Evolutionary conservation across 2,888 invertebrate genomes (phyloP).

Genomic region (Pimpla rufipes): DNA sequence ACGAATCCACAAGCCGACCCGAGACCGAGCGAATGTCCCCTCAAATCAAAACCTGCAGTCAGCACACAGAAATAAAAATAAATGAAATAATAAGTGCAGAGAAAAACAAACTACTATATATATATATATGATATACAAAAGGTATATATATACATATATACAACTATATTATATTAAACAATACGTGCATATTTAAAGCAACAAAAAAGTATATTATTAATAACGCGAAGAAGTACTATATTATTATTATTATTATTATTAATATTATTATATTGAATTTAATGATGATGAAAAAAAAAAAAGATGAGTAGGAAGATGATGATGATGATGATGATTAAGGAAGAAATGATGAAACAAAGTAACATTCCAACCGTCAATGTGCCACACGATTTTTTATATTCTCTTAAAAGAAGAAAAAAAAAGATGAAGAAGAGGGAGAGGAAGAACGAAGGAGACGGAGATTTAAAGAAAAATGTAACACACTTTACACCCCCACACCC

Average conservation of each 20-base stretch:
- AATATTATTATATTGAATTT: conserved; percentile 78
- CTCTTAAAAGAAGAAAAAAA: conserved; percentile 72
- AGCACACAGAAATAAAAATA: conserved; percentile 82
- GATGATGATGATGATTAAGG: conserved; percentile 62
- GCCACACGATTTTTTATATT: conserved; percentile 88
- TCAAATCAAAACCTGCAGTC: conserved; percentile 85
- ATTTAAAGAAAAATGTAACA: conserved; percentile 64
- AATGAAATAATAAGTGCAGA: conserved; percentile 81
- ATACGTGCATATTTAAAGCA: conserved; percentile 70
- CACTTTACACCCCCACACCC: conserved; percentile 42
- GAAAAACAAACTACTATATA: conserved; percentile 81
- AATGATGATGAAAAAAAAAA: conserved; percentile 81
- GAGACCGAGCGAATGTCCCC: conserved; percentile 78
- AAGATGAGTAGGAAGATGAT: too few species aligned
- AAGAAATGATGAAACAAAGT: conserved; percentile 81
- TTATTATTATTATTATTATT: conserved; percentile 79
- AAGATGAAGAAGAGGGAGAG: too few species aligned
- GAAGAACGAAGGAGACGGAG: conserved; percentile 52
- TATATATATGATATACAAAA: conserved; percentile 70
- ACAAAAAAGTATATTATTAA: conserved; percentile 77
- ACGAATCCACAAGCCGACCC: conserved; percentile 36
- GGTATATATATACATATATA: conserved; percentile 76
- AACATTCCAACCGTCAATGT: conserved; percentile 89
- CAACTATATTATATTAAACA: conserved; percentile 73
- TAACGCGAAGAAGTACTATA: conserved; percentile 82